Percentiles rank a stretch among this genome's conserved stretches.
phyloP scores from a whole-genome alignment of 2,797 vertebrate species.

The Molothrus ater region DNA sequence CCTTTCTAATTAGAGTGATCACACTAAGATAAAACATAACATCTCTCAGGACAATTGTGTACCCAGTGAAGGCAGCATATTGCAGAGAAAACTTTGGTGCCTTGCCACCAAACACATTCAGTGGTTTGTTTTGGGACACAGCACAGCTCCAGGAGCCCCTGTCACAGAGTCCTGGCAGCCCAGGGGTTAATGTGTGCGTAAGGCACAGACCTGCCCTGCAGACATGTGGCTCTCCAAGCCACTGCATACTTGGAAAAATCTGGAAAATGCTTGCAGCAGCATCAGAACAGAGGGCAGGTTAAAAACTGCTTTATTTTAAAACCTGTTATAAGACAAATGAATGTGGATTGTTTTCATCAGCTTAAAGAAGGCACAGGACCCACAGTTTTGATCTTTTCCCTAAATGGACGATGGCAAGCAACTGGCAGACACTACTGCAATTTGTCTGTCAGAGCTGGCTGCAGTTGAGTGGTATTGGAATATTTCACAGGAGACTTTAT shows the following conservation, averaged over 20 bases:
- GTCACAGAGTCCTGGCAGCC: neutral
- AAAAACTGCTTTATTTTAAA: neutral
- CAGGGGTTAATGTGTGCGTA: neutral
- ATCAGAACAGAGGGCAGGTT: neutral
- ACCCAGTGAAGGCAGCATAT: neutral
- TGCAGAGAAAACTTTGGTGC: neutral
- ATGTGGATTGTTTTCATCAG: neutral
- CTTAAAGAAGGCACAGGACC: neutral
- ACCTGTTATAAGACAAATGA: neutral
- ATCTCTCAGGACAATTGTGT: neutral
- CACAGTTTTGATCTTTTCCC: neutral
- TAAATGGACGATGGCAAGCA: neutral
- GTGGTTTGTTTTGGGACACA: neutral
- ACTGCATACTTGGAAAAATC: neutral
- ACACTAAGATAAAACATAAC: neutral
- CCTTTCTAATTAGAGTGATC: neutral
- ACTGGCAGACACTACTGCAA: neutral
- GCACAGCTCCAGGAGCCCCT: neutral
- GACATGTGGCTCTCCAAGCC: neutral
- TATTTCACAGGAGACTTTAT: neutral
- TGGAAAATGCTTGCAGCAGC: neutral
- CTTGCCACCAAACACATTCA: rapidly evolving
- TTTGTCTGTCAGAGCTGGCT: neutral
- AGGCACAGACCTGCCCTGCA: neutral
- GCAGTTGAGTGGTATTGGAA: neutral